Conservation (phyloP, 2,888 invertebrate genomes). For the Rhodophaea formosa region DNA sequence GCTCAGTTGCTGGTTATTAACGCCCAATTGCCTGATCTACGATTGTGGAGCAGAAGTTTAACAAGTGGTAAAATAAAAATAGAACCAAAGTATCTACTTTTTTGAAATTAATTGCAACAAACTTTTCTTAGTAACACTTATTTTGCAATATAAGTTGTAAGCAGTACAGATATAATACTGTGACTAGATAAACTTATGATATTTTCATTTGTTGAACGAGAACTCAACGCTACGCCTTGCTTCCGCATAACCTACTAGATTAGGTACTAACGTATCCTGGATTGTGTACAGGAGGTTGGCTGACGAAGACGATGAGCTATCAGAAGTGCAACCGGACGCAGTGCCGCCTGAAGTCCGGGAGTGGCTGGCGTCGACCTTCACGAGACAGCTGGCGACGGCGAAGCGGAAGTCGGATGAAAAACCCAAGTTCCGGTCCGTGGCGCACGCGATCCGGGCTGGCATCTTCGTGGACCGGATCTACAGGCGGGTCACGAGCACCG, state of each 20-base stretch:
- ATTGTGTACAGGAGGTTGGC: conserved; percentile 85
- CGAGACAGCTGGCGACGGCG: conserved; percentile 91
- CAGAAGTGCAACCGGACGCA: conserved; percentile 97
- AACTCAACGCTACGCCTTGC: too few relatives aligned
- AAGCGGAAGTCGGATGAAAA: conserved; percentile 89
- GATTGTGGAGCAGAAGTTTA: too few relatives aligned
- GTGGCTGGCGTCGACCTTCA: conserved; percentile 98
- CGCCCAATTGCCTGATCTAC: too few relatives aligned
- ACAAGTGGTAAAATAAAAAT: too few relatives aligned
- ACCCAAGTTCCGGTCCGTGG: conserved; percentile 96
- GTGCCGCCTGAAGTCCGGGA: conserved; percentile 98
- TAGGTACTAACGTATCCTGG: conserved; percentile 30
- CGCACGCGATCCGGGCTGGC: conserved; percentile 97
- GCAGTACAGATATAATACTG: too few relatives aligned
- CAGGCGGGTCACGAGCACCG: conserved; percentile 88
- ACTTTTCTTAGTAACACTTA: too few relatives aligned
- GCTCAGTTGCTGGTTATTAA: too few relatives aligned
- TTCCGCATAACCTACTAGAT: neutral
- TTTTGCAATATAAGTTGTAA: too few relatives aligned
- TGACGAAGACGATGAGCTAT: conserved; percentile 96
- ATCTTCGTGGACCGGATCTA: conserved; percentile 98
- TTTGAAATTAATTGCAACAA: too few relatives aligned
- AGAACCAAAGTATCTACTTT: too few relatives aligned
- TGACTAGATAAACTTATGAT: too few relatives aligned
- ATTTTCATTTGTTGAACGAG: too few relatives aligned